These are phyloP conservation scores for Halyomorpha halys DNA, from an alignment of 1,140 invertebrate genomes.

Conservation along the genomic window DNA sequence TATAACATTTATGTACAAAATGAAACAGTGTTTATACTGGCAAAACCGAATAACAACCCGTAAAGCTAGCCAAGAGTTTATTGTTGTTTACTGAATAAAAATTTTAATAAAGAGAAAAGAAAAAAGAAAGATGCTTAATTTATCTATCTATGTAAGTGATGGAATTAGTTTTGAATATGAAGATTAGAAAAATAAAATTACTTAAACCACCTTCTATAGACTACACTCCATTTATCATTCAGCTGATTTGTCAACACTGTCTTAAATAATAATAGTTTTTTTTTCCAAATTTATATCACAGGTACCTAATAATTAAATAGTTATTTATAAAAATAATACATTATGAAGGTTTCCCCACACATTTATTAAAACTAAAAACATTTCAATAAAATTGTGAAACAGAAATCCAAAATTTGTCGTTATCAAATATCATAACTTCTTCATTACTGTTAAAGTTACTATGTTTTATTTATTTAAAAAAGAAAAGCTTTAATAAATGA, in stretches of 20 bases:
- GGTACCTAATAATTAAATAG: slow-evolving; percentile 18
- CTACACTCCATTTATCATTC: background rate
- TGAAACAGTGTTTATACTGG: slow-evolving; percentile 15
- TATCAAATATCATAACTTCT: slow-evolving; percentile 16
- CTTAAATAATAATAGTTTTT: slow-evolving; percentile 10
- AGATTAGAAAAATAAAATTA: too few relatives aligned
- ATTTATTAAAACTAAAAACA: slow-evolving; percentile 7
- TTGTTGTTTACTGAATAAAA: too few relatives aligned
- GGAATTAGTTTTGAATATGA: too few relatives aligned
- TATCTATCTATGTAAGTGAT: too few relatives aligned
- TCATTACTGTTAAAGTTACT: slow-evolving; percentile 26
- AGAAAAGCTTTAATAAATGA: slow-evolving; percentile 21
- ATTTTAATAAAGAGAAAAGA: too few relatives aligned
- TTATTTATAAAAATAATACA: slow-evolving; percentile 10
- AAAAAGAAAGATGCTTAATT: too few relatives aligned
- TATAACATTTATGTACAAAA: slow-evolving; percentile 17
- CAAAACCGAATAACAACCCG: too few relatives aligned
- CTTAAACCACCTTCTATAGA: too few relatives aligned
- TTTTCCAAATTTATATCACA: slow-evolving; percentile 21
- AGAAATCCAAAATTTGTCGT: slow-evolving; percentile 21
- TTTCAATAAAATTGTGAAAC: slow-evolving; percentile 11
- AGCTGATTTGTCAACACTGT: slow-evolving; percentile 7
- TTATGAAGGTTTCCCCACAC: slow-evolving; percentile 5
- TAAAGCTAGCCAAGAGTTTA: too few relatives aligned
- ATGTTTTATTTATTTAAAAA: slow-evolving; percentile 18